Evolutionary conservation across 2,797 vertebrate genomes (phyloP).

Genomic region (Nannoperca obscura): DNA sequence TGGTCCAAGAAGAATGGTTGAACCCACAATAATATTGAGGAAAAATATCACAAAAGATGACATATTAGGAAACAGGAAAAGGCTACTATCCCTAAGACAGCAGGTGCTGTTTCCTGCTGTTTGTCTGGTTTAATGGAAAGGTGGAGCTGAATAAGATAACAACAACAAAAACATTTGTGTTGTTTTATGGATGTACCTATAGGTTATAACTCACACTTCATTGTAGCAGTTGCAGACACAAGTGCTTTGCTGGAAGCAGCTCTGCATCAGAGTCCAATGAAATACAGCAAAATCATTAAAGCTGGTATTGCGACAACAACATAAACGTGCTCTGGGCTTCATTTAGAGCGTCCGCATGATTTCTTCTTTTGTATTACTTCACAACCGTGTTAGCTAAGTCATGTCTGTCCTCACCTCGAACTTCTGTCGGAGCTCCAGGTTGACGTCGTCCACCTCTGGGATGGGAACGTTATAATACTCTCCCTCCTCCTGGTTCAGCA

Average conservation of each 20-base stretch:
- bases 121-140: not conserved
- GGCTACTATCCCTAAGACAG: not conserved
- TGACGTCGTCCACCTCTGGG: constrained; percentile 92
- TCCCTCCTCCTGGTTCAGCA: constrained; percentile 97
- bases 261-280: not conserved
- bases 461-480: constrained; percentile 99
- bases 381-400: not conserved
- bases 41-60: not conserved
- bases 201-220: not conserved
- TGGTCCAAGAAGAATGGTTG: not conserved
- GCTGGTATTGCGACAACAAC: constrained; percentile 8
- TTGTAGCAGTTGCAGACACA: not conserved
- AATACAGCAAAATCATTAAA: not conserved
- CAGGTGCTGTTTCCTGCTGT: not conserved
- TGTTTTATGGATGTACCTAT: not conserved
- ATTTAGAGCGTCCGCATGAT: not conserved
- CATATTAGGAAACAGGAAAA: not conserved
- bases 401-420: constrained; percentile 90
- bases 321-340: not conserved
- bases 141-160: not conserved
- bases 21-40: not conserved
- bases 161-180: not conserved
- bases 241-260: not conserved
- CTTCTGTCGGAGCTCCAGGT: constrained; percentile 93
- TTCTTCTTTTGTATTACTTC: not conserved